These are phyloP conservation scores for Syrphus vitripennis DNA, from an alignment of 2,888 invertebrate genomes.

Conservation along the genomic window DNA sequence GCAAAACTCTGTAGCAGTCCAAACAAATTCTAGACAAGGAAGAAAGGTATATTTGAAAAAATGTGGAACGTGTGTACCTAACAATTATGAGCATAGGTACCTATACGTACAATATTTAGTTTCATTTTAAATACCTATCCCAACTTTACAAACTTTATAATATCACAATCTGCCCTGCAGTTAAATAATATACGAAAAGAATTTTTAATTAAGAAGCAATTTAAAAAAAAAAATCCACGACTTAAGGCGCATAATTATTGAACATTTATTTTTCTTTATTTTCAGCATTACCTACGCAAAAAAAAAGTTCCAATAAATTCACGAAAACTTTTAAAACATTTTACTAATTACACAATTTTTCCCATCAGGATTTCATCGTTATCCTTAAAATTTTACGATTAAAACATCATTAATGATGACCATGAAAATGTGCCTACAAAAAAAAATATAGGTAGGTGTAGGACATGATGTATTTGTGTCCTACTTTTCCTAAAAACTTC, in stretches of 20 bases:
- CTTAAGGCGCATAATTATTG: not conserved
- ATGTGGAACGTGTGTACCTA: too few species aligned
- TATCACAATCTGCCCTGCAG: not conserved
- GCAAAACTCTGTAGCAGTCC: too few species aligned
- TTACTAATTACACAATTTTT: slow-evolving; percentile 12
- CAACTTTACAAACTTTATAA: not conserved
- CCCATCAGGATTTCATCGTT: not conserved
- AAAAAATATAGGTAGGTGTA: not conserved
- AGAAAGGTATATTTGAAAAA: too few species aligned
- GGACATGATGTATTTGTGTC: not conserved
- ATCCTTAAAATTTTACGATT: not conserved
- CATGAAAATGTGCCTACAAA: not conserved
- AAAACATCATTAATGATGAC: slow-evolving; percentile 14
- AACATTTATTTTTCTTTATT: not conserved
- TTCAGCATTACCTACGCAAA: not conserved
- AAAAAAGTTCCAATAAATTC: not conserved
- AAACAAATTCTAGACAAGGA: too few species aligned
- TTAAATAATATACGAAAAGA: not conserved
- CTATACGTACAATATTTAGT: too few species aligned
- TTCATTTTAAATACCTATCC: not conserved
- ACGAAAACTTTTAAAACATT: slow-evolving; percentile 13
- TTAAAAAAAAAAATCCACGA: not conserved
- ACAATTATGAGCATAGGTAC: too few species aligned
- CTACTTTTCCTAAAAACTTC: slow-evolving; percentile 8
- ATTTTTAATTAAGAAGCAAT: not conserved